Evolutionary conservation across 2,797 vertebrate genomes (phyloP), one percentile per base, ranked within the genome.

Genomic region (Sebastes hubbsi): DNA sequence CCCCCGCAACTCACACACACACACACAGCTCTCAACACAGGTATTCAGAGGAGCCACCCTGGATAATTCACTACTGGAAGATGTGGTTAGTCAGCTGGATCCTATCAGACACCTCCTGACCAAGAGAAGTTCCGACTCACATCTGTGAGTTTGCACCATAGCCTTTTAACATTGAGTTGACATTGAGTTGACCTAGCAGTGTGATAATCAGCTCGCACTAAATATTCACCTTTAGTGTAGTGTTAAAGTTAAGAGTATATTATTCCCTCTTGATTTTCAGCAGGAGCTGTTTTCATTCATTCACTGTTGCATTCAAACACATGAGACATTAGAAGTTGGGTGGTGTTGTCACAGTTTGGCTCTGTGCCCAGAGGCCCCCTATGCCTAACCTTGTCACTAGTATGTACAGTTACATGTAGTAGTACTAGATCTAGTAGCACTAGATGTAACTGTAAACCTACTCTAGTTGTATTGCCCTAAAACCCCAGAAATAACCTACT

Each of bases 1-100:
- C 72, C 83, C 58, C 58, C 24, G 10, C 72, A 73, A 30, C 63
- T 49, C 38, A n/a, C 56, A 56, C 30, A 7, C 25, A 7, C 25
- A 34, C 42, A 46, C 25, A 11, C 25, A 5, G 4, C 63, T 29
- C 62, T 49, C 24, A 66, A 24, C 65, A 65, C 52, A 2, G 18
- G 38, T 72, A 60, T 83, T 70, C 72, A 70, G 56, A 66, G 36
- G 22, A 68, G 68, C 55, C 67, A 25, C 69, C 27, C 13, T 20
- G 14, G 60, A 81, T 52, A 75, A 64, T 25, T 77, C 69, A 61
- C 60, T 38, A 11, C 65, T 38, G 49, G 38, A 56, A 16, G 27
- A 29, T 11, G 25, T 80, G 61, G 34, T 38, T 34, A 55, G 32
- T 80, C 60, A 46, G 42, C 27, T 42, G 16, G 62, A 78, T 58